Evolutionary conservation across 2,113 vertebrate species (phyloP), one percentile per base, ranked within the genome.

Genomic region (Riparia riparia): DNA sequence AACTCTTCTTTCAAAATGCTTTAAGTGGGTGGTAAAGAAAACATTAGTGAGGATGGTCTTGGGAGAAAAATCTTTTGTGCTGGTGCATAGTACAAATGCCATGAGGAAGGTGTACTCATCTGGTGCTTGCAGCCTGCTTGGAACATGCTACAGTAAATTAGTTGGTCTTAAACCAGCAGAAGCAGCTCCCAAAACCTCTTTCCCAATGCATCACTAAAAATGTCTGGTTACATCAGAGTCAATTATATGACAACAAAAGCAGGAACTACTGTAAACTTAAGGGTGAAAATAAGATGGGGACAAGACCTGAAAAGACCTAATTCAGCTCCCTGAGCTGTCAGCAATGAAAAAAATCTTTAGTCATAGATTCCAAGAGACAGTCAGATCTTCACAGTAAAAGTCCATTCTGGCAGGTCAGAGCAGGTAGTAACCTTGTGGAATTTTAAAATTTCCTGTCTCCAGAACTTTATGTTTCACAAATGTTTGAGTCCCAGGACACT

Each of bases 211-310:
- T 14, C 65, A 53, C 37, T 44, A 54, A 65, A 39, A 50, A 45
- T 3, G 60, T 6, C 29, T 16, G 19, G 14, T 19, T 70, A 56
- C 0, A 0, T 31, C 39, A 39, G 58, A 50, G 7, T 51, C 47
- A 41, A 42, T 14, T 70, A 14, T 50, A 34, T 0, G 0, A 29
- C 42, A 92, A 72, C 34, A 66, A 73, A 79, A 83, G 47, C 21
- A 72, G 47, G 29, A 74, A 45, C 18, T 70, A 24, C 29, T 1
- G 0, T 20, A 51, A 90, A 76, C 21, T 70, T 63, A 32, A 83
- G 47, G 28, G 21, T 4, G 2, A 81, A 56, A 93, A 72, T 24
- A 45, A 78, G 58, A 44, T 6, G 8, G 14, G 31, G 12, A 32
- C 12, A 58, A 77, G 50, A 72, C 20, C 16, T 51, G 31, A 70